phyloP scores from a whole-genome alignment of 1,140 invertebrate species.

The Idris sp. region DNA sequence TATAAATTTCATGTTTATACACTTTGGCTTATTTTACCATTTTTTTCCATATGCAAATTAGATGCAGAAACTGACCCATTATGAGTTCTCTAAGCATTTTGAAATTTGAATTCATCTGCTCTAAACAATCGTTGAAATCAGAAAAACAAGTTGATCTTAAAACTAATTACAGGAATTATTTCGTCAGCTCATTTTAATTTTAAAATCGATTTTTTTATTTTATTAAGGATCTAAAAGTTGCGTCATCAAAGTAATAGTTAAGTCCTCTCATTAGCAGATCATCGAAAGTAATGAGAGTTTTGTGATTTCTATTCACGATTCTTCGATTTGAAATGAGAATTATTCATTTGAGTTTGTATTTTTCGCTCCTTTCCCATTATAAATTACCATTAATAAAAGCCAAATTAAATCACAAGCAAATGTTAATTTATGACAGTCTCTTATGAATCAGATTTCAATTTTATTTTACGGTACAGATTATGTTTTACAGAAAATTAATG shows the following conservation, averaged over 20 bases:
- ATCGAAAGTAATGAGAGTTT: slow-evolving; percentile 25
- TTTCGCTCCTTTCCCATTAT: not conserved
- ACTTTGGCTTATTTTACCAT: slow-evolving; percentile 9
- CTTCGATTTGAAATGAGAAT: no score
- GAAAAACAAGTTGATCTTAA: no score
- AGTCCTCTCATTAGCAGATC: slow-evolving; percentile 19
- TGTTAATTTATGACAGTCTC: slow-evolving; percentile 18
- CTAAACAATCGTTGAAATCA: no score
- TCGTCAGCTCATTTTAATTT: no score
- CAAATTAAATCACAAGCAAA: slow-evolving; percentile 12
- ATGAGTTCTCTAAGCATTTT: no score
- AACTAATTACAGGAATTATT: no score
- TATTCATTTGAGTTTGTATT: no score
- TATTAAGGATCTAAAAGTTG: slow-evolving; percentile 9
- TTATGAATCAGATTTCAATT: slow-evolving; percentile 32
- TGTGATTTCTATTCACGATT: slow-evolving; percentile 23
- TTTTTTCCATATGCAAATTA: slow-evolving; percentile 1
- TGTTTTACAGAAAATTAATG: slow-evolving; percentile 13
- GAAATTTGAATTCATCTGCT: no score
- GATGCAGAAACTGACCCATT: slow-evolving; percentile 7
- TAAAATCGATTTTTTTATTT: no score
- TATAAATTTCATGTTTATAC: slow-evolving; percentile 47
- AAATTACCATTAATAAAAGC: slow-evolving; percentile 7
- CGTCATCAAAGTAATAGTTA: slow-evolving; percentile 5
- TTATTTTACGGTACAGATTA: slow-evolving; percentile 34